These are phyloP conservation scores for Apomyelois bistriatella DNA, from an alignment of 2,888 invertebrate species.

Conservation along the genomic window DNA sequence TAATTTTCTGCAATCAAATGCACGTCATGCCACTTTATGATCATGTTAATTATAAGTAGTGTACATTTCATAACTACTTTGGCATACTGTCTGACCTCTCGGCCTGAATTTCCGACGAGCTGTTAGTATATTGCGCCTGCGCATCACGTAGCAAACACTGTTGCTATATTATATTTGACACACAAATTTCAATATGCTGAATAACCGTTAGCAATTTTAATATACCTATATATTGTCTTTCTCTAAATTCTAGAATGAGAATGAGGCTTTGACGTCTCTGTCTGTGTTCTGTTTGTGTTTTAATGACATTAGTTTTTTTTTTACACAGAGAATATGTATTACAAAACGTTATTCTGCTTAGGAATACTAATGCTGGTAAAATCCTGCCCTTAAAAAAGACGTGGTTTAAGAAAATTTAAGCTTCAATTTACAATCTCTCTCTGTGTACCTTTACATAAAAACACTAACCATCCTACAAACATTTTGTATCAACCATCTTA, in stretches of 20 bases:
- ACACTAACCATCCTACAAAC: no score
- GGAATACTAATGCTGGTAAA: no score
- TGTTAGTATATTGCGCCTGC: conserved; percentile 26
- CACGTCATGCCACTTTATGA: neutral
- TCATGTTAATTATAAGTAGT: neutral
- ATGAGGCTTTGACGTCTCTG: neutral
- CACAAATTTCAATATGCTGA: conserved; percentile 39
- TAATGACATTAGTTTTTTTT: no score
- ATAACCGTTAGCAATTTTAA: conserved; percentile 1
- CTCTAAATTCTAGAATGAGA: no score
- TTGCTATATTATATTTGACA: conserved; percentile 62
- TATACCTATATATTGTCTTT: neutral
- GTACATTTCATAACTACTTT: conserved; percentile 8
- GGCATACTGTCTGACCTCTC: conserved; percentile 21
- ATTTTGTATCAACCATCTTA: no score
- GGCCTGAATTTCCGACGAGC: conserved; percentile 53
- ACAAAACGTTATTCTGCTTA: no score
- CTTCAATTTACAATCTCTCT: no score
- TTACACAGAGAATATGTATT: no score
- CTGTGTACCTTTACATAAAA: no score
- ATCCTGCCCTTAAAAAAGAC: no score
- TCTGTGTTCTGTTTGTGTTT: neutral
- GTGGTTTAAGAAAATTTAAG: no score
- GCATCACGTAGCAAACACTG: conserved; percentile 52
- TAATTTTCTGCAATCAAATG: neutral